phyloP scores from a whole-genome alignment of 2,797 vertebrate genomes.

The Malurus leucopterus region DNA sequence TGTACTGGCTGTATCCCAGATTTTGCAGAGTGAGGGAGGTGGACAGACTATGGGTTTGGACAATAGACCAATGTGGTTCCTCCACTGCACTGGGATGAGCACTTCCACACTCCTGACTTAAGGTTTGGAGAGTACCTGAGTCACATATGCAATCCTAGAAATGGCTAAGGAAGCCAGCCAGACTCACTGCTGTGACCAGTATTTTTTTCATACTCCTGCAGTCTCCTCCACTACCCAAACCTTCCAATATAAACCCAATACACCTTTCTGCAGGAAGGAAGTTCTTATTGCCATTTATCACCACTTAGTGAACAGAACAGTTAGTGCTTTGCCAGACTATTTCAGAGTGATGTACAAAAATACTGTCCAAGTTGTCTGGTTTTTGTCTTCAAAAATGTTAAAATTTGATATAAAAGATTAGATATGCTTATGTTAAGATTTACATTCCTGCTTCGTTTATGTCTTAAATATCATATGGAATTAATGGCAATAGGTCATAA shows the following conservation, averaged over 20 bases:
- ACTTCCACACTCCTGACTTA: rapidly evolving
- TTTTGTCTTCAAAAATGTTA: not conserved
- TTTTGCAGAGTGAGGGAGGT: not conserved
- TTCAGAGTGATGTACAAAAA: not conserved
- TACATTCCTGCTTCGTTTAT: not conserved
- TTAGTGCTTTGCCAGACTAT: not conserved
- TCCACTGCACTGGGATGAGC: rapidly evolving
- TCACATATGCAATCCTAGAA: not conserved
- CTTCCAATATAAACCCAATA: not conserved
- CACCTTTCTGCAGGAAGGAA: not conserved
- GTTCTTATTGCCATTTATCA: not conserved
- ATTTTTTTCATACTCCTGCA: not conserved
- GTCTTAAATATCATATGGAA: not conserved
- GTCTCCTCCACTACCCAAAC: not conserved
- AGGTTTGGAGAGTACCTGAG: not conserved
- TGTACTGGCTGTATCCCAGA: not conserved
- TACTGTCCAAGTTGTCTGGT: not conserved
- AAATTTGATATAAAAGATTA: not conserved
- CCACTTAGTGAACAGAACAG: not conserved
- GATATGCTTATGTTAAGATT: not conserved
- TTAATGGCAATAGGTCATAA: not conserved
- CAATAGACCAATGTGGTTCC: not conserved
- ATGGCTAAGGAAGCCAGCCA: not conserved
- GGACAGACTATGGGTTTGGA: not conserved
- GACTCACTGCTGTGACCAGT: not conserved